phyloP scores from a whole-genome alignment of 2,797 vertebrate species.

The Sciurus carolinensis region DNA sequence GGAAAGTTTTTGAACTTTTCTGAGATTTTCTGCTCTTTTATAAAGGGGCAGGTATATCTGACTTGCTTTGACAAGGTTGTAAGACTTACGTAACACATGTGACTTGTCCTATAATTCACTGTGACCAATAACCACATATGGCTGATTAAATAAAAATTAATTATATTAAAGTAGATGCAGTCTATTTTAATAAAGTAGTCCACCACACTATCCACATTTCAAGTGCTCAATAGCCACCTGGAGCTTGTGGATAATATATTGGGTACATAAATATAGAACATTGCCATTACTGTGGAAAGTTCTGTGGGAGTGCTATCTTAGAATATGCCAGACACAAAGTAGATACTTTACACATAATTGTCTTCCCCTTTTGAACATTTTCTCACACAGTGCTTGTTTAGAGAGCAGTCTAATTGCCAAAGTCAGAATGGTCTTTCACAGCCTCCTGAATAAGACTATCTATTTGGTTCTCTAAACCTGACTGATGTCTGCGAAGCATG shows the following conservation, averaged over 20 bases:
- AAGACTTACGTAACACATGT: background rate
- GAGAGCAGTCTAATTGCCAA: background rate
- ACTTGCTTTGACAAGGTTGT: background rate
- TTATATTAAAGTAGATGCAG: slow-evolving; percentile 42
- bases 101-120: background rate
- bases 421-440: background rate
- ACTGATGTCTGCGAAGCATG: background rate
- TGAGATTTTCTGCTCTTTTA: background rate
- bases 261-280: background rate
- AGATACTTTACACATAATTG: background rate
- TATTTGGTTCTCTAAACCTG: slow-evolving; percentile 10
- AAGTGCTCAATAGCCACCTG: background rate
- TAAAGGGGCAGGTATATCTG: background rate
- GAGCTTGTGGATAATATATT: background rate
- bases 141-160: background rate
- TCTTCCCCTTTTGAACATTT: background rate
- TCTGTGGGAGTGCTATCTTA: background rate
- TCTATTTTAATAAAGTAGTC: background rate
- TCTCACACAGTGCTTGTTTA: background rate
- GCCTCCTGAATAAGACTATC: background rate
- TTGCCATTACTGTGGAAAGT: background rate
- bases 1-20: background rate
- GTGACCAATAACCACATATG: background rate
- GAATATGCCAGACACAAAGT: background rate
- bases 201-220: background rate